A percentile compares a stretch with the other conserved stretches of the same genome.
Evolutionary conservation across 1,140 invertebrate genomes (phyloP).

Genomic region (Campodea augens): DNA sequence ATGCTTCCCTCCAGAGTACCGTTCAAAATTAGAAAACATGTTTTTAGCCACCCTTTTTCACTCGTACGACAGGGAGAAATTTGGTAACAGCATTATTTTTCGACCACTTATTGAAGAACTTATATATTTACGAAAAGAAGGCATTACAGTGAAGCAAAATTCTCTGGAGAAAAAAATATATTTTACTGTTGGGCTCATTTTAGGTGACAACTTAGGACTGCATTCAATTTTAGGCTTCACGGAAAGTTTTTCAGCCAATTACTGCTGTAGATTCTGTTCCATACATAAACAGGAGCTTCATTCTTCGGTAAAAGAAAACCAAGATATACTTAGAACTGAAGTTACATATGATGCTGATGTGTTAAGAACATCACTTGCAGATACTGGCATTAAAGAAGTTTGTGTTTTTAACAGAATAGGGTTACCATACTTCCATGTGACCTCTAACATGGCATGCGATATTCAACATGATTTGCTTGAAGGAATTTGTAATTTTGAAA

Average conservation of each 20-base stretch:
- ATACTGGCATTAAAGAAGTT: too few species aligned
- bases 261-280: slow-evolving; percentile 14
- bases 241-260: slow-evolving; percentile 9
- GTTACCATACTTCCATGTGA: too few species aligned
- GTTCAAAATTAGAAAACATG: slow-evolving; percentile 13
- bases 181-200: slow-evolving; percentile 12
- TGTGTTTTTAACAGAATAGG: too few species aligned
- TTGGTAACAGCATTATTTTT: slow-evolving; percentile 8
- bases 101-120: slow-evolving; percentile 11
- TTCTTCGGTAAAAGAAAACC: too few species aligned
- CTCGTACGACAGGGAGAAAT: slow-evolving; percentile 5
- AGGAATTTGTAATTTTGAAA: too few species aligned
- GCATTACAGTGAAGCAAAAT: slow-evolving; percentile 10
- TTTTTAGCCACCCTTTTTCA: slow-evolving; percentile 10
- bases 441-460: too few species aligned
- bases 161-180: slow-evolving; percentile 5
- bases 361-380: too few species aligned
- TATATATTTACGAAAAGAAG: slow-evolving; percentile 11
- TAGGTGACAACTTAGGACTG: slow-evolving; percentile 14
- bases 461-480: too few species aligned
- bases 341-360: too few species aligned
- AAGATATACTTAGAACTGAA: too few species aligned
- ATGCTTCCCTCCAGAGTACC: slow-evolving; percentile 10
- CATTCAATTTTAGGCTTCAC: slow-evolving; percentile 13
- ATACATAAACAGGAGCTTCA: slow-evolving; percentile 5